Evolutionary conservation across 2,888 invertebrate species (phyloP).

Genomic region (Elmis aenea): DNA sequence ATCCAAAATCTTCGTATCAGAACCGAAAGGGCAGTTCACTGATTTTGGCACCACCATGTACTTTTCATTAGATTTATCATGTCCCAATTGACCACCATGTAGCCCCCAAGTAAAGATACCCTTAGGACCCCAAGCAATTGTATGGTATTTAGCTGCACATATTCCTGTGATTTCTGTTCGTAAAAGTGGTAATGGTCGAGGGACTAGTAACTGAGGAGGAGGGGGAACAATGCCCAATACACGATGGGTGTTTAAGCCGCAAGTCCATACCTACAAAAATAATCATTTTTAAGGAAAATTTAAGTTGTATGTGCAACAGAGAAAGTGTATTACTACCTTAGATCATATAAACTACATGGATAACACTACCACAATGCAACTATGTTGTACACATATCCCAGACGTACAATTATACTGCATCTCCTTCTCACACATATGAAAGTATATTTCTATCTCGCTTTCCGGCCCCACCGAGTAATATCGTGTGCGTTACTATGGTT

Average conservation of each 20-base stretch:
- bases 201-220: constrained; percentile 47
- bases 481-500: no score
- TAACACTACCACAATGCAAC: no score
- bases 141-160: constrained; percentile 66
- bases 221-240: constrained; percentile 59
- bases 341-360: constrained; percentile 2
- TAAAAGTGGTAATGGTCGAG: constrained; percentile 43
- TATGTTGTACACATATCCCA: no score
- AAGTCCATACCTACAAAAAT: constrained; percentile 52
- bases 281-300: constrained; percentile 11
- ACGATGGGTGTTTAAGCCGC: constrained; percentile 61
- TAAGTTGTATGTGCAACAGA: not conserved
- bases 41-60: constrained; percentile 48
- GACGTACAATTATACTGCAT: no score
- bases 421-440: no score
- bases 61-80: constrained; percentile 48
- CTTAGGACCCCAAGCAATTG: constrained; percentile 59
- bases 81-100: constrained; percentile 79
- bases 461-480: no score
- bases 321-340: not conserved
- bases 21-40: constrained; percentile 35
- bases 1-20: constrained; percentile 32
- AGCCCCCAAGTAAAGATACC: constrained; percentile 74
- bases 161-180: constrained; percentile 52
- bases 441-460: no score